Evolutionary conservation across 2,888 invertebrate genomes (phyloP), one percentile per base, ranked within the genome.

Genomic region (Phorcus lineatus): DNA sequence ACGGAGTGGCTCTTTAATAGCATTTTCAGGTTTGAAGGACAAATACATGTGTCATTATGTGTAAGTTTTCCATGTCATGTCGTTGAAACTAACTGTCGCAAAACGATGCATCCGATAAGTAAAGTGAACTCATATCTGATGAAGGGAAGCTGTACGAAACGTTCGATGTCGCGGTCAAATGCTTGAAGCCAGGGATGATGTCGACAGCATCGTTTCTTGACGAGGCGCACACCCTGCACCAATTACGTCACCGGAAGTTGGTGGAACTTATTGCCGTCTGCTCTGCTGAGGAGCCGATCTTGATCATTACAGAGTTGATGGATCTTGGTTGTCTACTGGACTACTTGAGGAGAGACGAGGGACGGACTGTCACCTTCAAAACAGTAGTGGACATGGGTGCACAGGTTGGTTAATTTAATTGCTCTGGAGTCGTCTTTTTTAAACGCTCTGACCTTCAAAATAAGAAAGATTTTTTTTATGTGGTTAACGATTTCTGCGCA

Each of bases 91-190:
- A 7, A 36, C 7, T 36, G n/a, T n/a, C n/a, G 36, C 36, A 36
- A 36, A 36, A 36, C 2, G 36, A 7, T 36, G 2, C 36, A 2
- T 7, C 36, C 7, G 7, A 36, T 7, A 4, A 36, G 7, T 36
- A 4, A 36, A 36, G 2, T 13, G 9, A 47, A 17, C 9, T 16
- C 52, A 17, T 11, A 3, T 40, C 28, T 31, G 3, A 22, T 82
- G 78, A 83, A 94, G 95, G 94, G 31, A 98, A 97, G 93, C 99
- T 47, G 47, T 98, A 98, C 90, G 97, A 89, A 97, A 97, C 92
- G 96, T 96, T 96, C 86, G 99, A 99, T 94, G 99, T 99, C 79
- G 99, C 99, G 66, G 98, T 99, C 22, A 99, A 99, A 94, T 99
- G 98, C 0, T 94, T 99, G 70, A 95, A 98, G 88, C 97, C 97